Evolutionary conservation across 1,140 invertebrate genomes (phyloP), one percentile per base, ranked within the genome.

Genomic region (Venustaconcha ellipsiformis): DNA sequence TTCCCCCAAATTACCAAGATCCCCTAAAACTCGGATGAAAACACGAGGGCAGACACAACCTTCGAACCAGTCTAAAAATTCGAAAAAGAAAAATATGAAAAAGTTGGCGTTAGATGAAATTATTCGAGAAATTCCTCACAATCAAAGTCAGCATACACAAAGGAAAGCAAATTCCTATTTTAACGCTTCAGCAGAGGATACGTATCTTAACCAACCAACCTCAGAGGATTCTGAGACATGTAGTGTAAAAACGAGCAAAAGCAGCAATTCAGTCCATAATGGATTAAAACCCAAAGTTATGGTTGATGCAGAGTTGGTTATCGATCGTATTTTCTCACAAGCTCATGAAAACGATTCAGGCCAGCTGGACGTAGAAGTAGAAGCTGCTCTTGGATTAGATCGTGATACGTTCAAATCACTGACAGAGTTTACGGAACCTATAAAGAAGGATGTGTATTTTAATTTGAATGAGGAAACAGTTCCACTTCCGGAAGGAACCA

Each of bases 121-220:
- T 59, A 80, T 84, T 18, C 72, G 80, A 74, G 85, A 86, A 80
- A 83, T 80, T 59, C 85, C 85, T 8, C 79, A 76, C 30, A 72
- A 73, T 66, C 72, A 72, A 18, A 60, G 69, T 18, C 63, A 30
- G 18, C 67, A n/a, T 18, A 62, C 67, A 26, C 63, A 8, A 72
- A 82, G 20, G 74, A 81, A 76, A 67, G 80, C 74, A 75, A 68
- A 76, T 71, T 80, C 67, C 72, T 67, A 70, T 4, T 73, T 72
- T 62, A 73, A 78, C 37, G 77, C 64, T 17, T 78, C 74, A 17
- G 6, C 37, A 48, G 81, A 84, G 5, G 76, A 71, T 23, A 69
- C 78, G 13, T 78, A 78, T 59, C 69, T 83, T 13, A 79, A 79
- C 63, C 80, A 84, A 56, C 80, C 82, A 23, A 74, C 77, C 67